A percentile compares a stretch with the other conserved stretches of the same genome.
These are phyloP conservation scores for Zonitis immaculata DNA, from an alignment of 2,888 invertebrate genomes.

Conservation along the genomic window DNA sequence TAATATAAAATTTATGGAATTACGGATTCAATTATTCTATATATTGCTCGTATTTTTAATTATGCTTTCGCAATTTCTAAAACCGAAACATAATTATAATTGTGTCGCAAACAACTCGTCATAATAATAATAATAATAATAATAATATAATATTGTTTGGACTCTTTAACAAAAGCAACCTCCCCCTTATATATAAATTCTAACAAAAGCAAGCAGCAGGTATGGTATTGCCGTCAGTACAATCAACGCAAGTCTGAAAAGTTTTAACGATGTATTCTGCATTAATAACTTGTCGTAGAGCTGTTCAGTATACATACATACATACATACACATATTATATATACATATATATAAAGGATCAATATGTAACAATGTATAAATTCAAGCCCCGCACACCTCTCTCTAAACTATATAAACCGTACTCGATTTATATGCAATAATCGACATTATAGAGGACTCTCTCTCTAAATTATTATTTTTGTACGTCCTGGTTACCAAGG, in stretches of 20 bases:
- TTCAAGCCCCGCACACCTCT: not conserved
- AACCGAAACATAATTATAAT: constrained; percentile 49
- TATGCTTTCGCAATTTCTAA: constrained; percentile 44
- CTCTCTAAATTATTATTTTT: not conserved
- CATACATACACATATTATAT: no score
- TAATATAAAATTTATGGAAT: not conserved
- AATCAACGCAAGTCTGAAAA: constrained; percentile 49
- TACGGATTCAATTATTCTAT: constrained; percentile 21
- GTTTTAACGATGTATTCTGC: constrained; percentile 51
- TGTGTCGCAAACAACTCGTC: constrained; percentile 45
- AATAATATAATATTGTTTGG: constrained; percentile 45
- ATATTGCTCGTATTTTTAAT: constrained; percentile 44
- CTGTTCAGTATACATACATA: constrained; percentile 24
- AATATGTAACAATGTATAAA: constrained; percentile 40
- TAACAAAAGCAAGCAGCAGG: no score
- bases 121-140: no score
- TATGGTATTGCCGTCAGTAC: constrained; percentile 44
- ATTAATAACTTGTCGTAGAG: constrained; percentile 49
- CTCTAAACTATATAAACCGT: no score
- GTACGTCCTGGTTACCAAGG: not conserved
- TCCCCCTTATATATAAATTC: no score
- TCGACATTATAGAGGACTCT: not conserved
- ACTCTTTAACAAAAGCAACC: constrained; percentile 42
- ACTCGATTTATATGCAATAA: not conserved
- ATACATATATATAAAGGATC: constrained; percentile 39